Evolutionary conservation across 2,888 invertebrate species (phyloP).

Genomic region (Andrena minutula): DNA sequence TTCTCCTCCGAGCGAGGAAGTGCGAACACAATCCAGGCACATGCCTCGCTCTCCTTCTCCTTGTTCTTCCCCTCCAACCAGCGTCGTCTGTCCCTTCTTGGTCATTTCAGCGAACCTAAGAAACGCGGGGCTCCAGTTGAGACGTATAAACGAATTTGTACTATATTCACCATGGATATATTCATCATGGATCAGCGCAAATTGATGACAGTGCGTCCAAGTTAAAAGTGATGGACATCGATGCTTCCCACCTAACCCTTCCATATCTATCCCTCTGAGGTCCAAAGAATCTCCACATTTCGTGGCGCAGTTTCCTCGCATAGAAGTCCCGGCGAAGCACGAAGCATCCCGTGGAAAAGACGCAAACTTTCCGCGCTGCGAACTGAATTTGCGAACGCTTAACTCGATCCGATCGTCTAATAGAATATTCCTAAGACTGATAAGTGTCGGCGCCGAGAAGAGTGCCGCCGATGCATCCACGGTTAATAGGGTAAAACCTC

Average conservation of each 20-base stretch:
- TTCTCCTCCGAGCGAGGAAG: constrained; percentile 73
- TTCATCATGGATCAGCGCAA: constrained; percentile 51
- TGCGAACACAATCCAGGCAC: constrained; percentile 76
- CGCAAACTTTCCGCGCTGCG: neutral
- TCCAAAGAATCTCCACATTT: neutral
- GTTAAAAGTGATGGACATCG: neutral
- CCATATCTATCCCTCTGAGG: neutral
- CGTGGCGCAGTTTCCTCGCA: neutral
- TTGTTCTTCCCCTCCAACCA: constrained; percentile 15
- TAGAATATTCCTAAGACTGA: constrained; percentile 7
- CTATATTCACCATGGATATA: constrained; percentile 63
- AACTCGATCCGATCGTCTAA: constrained; percentile 27
- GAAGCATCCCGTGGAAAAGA: neutral
- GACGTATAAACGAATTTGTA: constrained; percentile 74
- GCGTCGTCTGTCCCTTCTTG: constrained; percentile 33
- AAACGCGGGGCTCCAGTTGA: constrained; percentile 62
- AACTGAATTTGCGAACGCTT: constrained; percentile 15
- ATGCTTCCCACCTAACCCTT: constrained; percentile 4
- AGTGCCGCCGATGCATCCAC: neutral
- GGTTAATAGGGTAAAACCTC: constrained; percentile 13
- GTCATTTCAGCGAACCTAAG: constrained; percentile 59
- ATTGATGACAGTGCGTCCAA: neutral
- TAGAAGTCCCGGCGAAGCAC: neutral
- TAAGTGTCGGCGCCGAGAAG: constrained; percentile 1
- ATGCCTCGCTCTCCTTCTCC: constrained; percentile 68